Evolutionary conservation across 2,113 vertebrate species (phyloP).

Genomic region (Gnathochromis pfefferi): DNA sequence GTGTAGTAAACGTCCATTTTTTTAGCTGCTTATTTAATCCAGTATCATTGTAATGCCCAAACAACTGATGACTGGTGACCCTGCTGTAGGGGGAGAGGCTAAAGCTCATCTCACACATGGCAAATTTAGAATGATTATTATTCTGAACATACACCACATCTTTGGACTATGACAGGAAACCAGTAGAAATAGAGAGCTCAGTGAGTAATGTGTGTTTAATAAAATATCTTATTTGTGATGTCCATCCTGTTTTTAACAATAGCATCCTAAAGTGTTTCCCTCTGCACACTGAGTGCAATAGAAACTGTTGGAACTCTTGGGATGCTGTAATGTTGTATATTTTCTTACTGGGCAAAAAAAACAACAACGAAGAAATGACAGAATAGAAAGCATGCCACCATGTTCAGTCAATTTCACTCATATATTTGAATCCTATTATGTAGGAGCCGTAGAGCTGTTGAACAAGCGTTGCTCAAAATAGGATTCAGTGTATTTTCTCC

Average conservation of each 20-base stretch:
- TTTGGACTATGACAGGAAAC: neutral
- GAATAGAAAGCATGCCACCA: neutral
- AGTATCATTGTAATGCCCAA: neutral
- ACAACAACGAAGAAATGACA: neutral
- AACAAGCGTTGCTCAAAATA: conserved; percentile 12
- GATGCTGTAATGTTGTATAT: neutral
- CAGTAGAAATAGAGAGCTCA: neutral
- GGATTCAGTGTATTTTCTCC: neutral
- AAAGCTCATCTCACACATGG: neutral
- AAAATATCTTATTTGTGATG: neutral
- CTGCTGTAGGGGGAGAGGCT: neutral
- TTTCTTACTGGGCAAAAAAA: neutral
- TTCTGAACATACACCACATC: neutral
- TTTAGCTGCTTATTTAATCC: neutral
- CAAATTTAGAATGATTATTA: neutral
- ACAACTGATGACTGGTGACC: neutral
- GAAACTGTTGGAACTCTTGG: neutral
- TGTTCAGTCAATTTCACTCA: neutral
- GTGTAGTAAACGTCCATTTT: neutral
- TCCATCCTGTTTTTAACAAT: neutral
- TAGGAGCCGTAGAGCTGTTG: neutral
- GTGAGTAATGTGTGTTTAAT: neutral
- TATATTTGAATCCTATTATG: conserved; percentile 5
- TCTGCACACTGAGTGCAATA: neutral
- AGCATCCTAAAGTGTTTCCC: neutral